Evolutionary conservation across 2,888 invertebrate genomes (phyloP).

Genomic region (Lithophane socia): DNA sequence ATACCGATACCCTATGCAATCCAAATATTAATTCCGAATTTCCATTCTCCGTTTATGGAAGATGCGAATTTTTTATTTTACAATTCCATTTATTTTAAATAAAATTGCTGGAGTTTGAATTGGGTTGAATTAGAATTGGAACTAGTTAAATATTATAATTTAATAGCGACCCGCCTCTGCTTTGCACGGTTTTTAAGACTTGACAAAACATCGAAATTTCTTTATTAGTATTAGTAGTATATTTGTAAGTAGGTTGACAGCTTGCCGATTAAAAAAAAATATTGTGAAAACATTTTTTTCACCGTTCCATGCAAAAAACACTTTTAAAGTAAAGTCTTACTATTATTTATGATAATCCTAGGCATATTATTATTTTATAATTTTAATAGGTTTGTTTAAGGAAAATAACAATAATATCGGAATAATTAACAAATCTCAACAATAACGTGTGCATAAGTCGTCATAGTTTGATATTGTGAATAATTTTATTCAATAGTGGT

Average conservation of each 20-base stretch:
- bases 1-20: constrained; percentile 64
- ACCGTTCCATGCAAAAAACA: not conserved
- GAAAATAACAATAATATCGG: constrained; percentile 46
- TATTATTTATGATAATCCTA: constrained; percentile 8
- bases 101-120: constrained; percentile 4
- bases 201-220: not conserved
- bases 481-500: constrained; percentile 16
- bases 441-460: not conserved
- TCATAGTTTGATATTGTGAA: constrained; percentile 2
- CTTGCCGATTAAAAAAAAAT: not conserved
- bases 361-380: constrained; percentile 36
- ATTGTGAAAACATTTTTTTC: not conserved
- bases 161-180: not conserved
- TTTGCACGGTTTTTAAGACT: not conserved
- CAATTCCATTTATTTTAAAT: constrained; percentile 34
- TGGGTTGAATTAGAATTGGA: not conserved
- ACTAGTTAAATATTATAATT: not conserved
- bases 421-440: constrained; percentile 52
- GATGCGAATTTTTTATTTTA: constrained; percentile 63
- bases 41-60: constrained; percentile 69
- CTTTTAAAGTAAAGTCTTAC: constrained; percentile 12
- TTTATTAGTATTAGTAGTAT: not conserved
- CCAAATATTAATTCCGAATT: constrained; percentile 84
- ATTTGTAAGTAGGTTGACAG: too few relatives aligned
- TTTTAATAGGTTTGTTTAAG: constrained; percentile 34